A percentile compares a stretch with the other conserved stretches of the same genome.
phyloP scores from a whole-genome alignment of 2,888 invertebrate species.

The Listrodromus nycthemerus region DNA sequence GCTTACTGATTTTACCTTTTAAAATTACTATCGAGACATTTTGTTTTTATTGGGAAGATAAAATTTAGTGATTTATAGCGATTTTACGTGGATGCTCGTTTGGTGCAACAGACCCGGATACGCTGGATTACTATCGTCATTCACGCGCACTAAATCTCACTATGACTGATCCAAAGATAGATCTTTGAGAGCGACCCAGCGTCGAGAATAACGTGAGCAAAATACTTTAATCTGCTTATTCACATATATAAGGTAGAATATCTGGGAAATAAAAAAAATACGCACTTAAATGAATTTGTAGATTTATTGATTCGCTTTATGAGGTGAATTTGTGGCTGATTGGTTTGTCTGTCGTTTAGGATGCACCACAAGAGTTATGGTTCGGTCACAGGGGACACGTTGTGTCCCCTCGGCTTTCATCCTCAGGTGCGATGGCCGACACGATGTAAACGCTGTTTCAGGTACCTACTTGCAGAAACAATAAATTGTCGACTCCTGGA shows the following conservation, averaged over 20 bases:
- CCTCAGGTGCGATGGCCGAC: slow-evolving; percentile 98
- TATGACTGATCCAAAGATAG: slow-evolving; percentile 71
- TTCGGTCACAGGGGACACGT: slow-evolving; percentile 93
- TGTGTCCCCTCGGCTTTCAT: slow-evolving; percentile 97
- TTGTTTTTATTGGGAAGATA: slow-evolving; percentile 8
- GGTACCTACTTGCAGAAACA: slow-evolving; percentile 83
- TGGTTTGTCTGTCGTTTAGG: slow-evolving; percentile 64
- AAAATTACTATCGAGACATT: neutral
- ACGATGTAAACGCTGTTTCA: slow-evolving; percentile 96
- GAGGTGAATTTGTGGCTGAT: neutral
- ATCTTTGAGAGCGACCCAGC: slow-evolving; percentile 64
- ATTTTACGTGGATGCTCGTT: slow-evolving; percentile 41
- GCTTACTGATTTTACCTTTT: neutral
- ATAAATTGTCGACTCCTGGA: slow-evolving; percentile 21
- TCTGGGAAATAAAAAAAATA: slow-evolving; percentile 16
- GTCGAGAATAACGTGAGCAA: slow-evolving; percentile 61
- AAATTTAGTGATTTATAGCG: slow-evolving; percentile 12
- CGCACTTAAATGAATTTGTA: neutral
- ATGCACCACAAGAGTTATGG: slow-evolving; percentile 91
- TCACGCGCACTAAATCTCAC: slow-evolving; percentile 66
- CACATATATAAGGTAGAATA: neutral
- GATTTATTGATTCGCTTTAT: neutral
- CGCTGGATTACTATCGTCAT: slow-evolving; percentile 62
- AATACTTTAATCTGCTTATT: neutral
- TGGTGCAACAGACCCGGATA: slow-evolving; percentile 62